Evolutionary conservation across 1,140 invertebrate genomes (phyloP), one percentile per base, ranked within the genome.

Genomic region (Neomicropteryx cornuta): DNA sequence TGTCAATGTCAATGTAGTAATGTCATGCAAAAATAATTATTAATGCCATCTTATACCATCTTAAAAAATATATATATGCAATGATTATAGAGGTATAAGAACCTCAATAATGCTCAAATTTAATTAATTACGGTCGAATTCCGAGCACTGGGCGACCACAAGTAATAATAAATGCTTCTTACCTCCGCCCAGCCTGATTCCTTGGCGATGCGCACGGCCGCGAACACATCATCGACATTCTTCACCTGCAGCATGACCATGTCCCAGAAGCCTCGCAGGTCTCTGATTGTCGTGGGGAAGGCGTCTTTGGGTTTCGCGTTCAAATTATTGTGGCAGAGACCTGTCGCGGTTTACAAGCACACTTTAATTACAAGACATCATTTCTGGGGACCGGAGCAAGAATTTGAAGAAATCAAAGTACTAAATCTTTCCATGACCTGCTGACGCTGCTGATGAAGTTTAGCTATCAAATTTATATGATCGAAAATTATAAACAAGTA

Each of bases 221-320:
- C 65, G 58, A 89, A 93, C 39, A 87, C 67, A 5, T 76, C 71
- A 54, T 90, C 75, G 17, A 63, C 59, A 30, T 63, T 58, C 8
- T 51, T 43, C 4, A 62, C 56, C 64, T 96, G 93, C 30, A 96
- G 72, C 58, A 80, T 79, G 5, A 97, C 87, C 88, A 97, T 93
- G 60, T 96, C 93, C 92, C 92, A 97, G 65, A 96, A 96, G 13
- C 93, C 93, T 49, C 85, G 86, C 36, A 96, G 68, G 62, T 97
- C 93, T 49, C 87, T 80, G 49, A 75, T 68, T 3, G 87, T 93
- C 2, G 90, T 93, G 23, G 84, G 83, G 58, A 91, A 92, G 42
- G 79, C 78, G 53, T 91, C 88, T 33, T 79, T 79, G 31, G 71
- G 72, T 11, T 73, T 62, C 54, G 83, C 75, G 56, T 76, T 79